A percentile compares a stretch with the other conserved stretches of the same genome.
These are phyloP conservation scores for Drosophila biarmipes DNA, from an alignment of 1,140 invertebrate genomes.

Conservation along the genomic window DNA sequence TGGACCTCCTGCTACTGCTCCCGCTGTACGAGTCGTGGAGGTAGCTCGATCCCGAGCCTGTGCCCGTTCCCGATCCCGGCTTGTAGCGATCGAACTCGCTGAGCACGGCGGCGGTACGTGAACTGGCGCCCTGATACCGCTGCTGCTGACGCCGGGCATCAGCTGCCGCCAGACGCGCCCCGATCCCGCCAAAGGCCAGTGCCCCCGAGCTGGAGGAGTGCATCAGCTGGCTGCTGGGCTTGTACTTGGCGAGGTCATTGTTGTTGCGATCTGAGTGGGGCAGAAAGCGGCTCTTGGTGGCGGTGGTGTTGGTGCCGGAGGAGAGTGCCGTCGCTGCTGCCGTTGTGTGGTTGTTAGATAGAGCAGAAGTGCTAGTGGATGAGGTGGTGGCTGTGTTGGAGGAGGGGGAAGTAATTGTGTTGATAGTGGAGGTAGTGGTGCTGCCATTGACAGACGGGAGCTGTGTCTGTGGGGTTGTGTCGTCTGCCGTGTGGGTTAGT, in stretches of 20 bases:
- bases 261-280: constrained; percentile 78
- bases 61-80: constrained; percentile 27
- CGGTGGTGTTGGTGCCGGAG: constrained; percentile 43
- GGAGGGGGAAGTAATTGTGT: constrained; percentile 29
- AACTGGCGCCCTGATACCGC: constrained; percentile 71
- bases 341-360: constrained; percentile 61
- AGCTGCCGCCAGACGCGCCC: constrained; percentile 71
- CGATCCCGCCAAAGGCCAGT: constrained; percentile 78
- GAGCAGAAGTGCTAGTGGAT: constrained; percentile 54
- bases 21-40: constrained; percentile 66
- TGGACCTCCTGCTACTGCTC: constrained; percentile 50
- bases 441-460: constrained; percentile 34
- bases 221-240: constrained; percentile 68
- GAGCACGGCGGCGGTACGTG: constrained; percentile 76
- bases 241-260: constrained; percentile 77
- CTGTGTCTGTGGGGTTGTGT: constrained; percentile 33
- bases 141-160: constrained; percentile 66
- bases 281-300: constrained; percentile 67
- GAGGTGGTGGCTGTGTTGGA: constrained; percentile 36
- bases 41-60: constrained; percentile 52
- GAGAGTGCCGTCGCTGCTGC: constrained; percentile 50
- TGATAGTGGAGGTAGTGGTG: constrained; percentile 39
- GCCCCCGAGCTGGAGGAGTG: constrained; percentile 80
- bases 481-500: constrained; percentile 66
- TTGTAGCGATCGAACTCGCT: constrained; percentile 74